Base-by-base conservation (phyloP, 2,888 invertebrate species). In the Galerucella nymphaeae region DNA sequence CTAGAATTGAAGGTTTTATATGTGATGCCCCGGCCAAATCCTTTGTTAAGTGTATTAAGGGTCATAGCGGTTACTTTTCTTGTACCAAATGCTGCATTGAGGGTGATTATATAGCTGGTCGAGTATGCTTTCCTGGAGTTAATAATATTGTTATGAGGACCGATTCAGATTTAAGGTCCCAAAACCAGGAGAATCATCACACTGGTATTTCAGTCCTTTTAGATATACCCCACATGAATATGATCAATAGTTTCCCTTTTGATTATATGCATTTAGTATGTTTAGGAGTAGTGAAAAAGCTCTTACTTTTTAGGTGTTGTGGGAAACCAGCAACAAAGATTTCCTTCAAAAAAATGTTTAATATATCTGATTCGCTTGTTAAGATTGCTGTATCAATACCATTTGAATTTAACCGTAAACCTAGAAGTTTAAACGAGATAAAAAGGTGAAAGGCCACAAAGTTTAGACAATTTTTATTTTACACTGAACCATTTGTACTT, bases 61-160 rank as follows among this genome's bases (percentile, higher is more conserved):
- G 65, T 38, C 65, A 65, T 20, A 53, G 50, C 16, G 65, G 65
- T 53, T 65, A 65, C 30, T 65, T 23, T 16, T 57, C n/a, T n/a
- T n/a, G n/a, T n/a, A n/a, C n/a, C n/a, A n/a, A n/a, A n/a, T n/a
- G n/a, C n/a, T n/a, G n/a, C n/a, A n/a, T n/a, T n/a, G n/a, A n/a
- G n/a, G n/a, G n/a, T n/a, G n/a, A n/a, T n/a, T n/a, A n/a, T n/a
- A n/a, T n/a, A n/a, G n/a, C n/a, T n/a, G n/a, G n/a, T n/a, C n/a
- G n/a, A n/a, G n/a, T n/a, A n/a, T n/a, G 38, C 65, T 74, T 72
- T 48, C 62, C 65, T 16, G 61, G 65, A 23, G 3, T 70, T 20
- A 53, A 70, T 14, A 68, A 78, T 68, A 77, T 78, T 38, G 50
- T 70, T 50, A 38, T 75, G 45, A 70, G 80, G 69, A 80, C 76